These are phyloP conservation scores for Rhopilema esculentum DNA, from an alignment of 30 jellyfish, hydroid and myxozoan species.

Conservation along the genomic window DNA sequence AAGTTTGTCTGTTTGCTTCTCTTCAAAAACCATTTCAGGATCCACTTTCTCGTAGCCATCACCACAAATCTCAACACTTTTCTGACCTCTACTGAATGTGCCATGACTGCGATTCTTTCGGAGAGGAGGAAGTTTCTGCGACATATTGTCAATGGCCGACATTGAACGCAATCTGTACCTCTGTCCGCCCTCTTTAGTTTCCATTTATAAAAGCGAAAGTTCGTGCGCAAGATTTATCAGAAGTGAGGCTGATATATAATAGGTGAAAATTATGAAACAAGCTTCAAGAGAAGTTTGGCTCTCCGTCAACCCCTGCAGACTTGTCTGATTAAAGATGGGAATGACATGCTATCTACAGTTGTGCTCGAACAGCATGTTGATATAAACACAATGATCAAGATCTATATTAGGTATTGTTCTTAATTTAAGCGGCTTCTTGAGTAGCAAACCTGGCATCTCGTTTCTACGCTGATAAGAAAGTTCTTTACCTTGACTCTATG, in stretches of 20 bases:
- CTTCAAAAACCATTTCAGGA: constrained; percentile 56
- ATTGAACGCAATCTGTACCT: not conserved
- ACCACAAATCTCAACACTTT: constrained; percentile 35
- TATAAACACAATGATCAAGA: not conserved
- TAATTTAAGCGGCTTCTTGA: too few relatives aligned
- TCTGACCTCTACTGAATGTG: constrained; percentile 31
- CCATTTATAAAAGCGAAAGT: not conserved
- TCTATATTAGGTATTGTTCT: not conserved
- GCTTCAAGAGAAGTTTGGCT: not conserved
- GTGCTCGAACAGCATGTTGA: not conserved
- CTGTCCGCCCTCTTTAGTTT: not conserved
- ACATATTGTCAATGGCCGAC: constrained; percentile 3
- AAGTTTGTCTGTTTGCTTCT: constrained; percentile 50
- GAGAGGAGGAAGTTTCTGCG: constrained; percentile 11
- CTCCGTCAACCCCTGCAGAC: not conserved
- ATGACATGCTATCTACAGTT: not conserved
- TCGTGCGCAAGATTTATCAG: not conserved
- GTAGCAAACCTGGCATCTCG: too few relatives aligned
- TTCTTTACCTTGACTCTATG: too few relatives aligned
- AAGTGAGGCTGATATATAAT: not conserved
- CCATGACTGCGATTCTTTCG: constrained; percentile 30
- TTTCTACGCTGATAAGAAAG: too few relatives aligned
- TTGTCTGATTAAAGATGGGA: not conserved
- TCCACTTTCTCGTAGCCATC: constrained; percentile 39
- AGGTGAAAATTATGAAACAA: not conserved